Conservation (phyloP, 2,113 vertebrate genomes). For the Aspidoscelis tigris region DNA sequence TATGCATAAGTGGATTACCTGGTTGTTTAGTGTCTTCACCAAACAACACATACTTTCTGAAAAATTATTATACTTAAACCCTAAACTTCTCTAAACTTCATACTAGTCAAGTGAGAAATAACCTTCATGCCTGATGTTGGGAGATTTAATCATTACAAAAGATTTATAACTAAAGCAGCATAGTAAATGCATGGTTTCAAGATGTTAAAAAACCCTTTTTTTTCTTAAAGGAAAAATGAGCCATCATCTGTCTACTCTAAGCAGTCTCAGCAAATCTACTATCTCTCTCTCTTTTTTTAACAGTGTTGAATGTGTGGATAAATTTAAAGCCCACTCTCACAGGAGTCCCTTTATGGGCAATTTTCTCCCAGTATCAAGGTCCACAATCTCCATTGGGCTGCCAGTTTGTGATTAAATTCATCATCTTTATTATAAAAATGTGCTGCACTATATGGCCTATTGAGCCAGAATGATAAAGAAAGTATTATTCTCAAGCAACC, state of each 20-base stretch:
- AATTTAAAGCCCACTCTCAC: conserved; percentile 83
- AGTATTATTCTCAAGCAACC: conserved; percentile 80
- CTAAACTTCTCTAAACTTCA: neutral
- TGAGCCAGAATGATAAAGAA: conserved; percentile 79
- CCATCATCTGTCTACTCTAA: conserved; percentile 77
- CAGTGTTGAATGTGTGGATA: conserved; percentile 82
- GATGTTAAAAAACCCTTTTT: conserved; percentile 40
- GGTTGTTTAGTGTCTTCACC: too few relatives aligned
- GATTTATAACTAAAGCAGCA: conserved; percentile 24
- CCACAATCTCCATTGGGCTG: conserved; percentile 85
- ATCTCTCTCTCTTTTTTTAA: conserved; percentile 72
- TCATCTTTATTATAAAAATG: conserved; percentile 89
- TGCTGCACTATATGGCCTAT: conserved; percentile 79
- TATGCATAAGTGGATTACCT: neutral
- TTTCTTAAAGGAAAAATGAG: conserved; percentile 66
- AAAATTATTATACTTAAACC: neutral
- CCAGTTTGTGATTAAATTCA: conserved; percentile 87
- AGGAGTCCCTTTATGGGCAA: conserved; percentile 86
- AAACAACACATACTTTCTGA: neutral
- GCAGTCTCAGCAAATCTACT: conserved; percentile 74
- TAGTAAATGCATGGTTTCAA: conserved; percentile 28
- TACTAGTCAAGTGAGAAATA: neutral
- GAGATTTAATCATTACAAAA: conserved; percentile 18
- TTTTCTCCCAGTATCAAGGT: conserved; percentile 84
- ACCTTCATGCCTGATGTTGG: neutral